Evolutionary conservation across 2,797 vertebrate species (phyloP).

Genomic region (Glyptemys insculpta): DNA sequence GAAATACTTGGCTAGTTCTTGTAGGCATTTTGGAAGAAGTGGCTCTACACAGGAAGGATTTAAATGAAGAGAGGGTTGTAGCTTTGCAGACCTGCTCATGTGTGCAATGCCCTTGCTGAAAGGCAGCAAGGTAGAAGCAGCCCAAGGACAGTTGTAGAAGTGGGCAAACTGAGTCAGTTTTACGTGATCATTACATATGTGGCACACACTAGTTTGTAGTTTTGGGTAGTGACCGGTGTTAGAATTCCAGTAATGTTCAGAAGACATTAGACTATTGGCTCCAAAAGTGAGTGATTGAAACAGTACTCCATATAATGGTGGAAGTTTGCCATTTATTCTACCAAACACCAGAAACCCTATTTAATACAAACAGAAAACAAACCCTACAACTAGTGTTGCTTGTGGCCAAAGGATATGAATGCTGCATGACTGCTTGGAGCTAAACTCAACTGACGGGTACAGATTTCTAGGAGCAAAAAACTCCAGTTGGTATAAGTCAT

Average conservation of each 20-base stretch:
- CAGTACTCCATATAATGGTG: rapidly evolving
- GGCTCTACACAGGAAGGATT: neutral
- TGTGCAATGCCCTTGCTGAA: neutral
- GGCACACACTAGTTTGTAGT: rapidly evolving
- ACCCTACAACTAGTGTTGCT: rapidly evolving
- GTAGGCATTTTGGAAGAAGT: neutral
- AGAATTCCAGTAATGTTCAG: neutral
- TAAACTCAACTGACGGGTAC: neutral
- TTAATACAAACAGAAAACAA: neutral
- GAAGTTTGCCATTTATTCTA: rapidly evolving
- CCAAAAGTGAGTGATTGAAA: too few species aligned
- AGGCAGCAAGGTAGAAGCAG: neutral
- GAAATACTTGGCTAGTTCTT: rapidly evolving
- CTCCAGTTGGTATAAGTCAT: rapidly evolving
- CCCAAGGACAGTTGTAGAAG: neutral
- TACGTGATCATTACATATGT: rapidly evolving
- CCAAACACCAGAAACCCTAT: rapidly evolving
- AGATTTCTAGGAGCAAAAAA: neutral
- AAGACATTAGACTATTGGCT: too few species aligned
- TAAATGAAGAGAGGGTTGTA: neutral
- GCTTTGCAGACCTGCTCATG: rapidly evolving
- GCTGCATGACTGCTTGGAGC: neutral
- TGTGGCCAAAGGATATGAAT: rapidly evolving
- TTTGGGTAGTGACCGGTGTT: rapidly evolving
- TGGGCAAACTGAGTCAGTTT: rapidly evolving